Percentiles rank a stretch among this genome's conserved stretches.
Conservation (phyloP, 2,888 invertebrate species). For the Acrocyrtus sp. region DNA sequence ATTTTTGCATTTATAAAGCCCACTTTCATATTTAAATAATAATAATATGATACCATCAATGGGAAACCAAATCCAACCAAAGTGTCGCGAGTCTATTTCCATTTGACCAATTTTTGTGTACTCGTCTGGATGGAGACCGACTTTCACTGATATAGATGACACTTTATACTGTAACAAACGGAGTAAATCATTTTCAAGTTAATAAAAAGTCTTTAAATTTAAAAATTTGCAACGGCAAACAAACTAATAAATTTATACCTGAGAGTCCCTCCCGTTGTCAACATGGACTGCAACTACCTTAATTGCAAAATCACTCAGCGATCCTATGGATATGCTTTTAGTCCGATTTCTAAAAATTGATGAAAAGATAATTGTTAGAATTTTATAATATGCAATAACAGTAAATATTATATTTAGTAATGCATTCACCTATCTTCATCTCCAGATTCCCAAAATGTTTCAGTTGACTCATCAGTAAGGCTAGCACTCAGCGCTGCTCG, state of each 20-base stretch:
- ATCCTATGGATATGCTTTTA: constrained; percentile 81
- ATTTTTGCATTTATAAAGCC: neutral
- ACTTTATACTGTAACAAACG: constrained; percentile 83
- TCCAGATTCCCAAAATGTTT: constrained; percentile 99
- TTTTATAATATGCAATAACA: neutral
- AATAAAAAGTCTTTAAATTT: neutral
- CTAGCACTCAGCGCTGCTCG: constrained; percentile 94
- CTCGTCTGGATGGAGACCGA: constrained; percentile 84
- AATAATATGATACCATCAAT: constrained; percentile 75
- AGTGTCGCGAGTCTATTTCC: constrained; percentile 86
- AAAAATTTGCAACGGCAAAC: too few relatives aligned
- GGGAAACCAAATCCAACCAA: constrained; percentile 91
- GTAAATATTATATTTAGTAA: too few relatives aligned
- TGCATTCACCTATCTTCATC: constrained; percentile 82
- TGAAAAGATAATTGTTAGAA: too few relatives aligned
- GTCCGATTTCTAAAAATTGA: constrained; percentile 77
- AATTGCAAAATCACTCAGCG: constrained; percentile 74
- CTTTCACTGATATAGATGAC: constrained; percentile 83
- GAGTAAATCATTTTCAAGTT: neutral
- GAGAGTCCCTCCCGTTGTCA: constrained; percentile 88
- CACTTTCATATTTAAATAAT: too few relatives aligned
- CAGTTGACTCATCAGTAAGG: constrained; percentile 92
- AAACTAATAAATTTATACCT: constrained; percentile 22
- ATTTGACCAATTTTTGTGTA: constrained; percentile 80
- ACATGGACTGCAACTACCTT: constrained; percentile 87